A percentile compares a stretch with the other conserved stretches of the same genome.
Evolutionary conservation across 1,140 invertebrate species (phyloP).

Genomic region (Medauroidea extradentata): DNA sequence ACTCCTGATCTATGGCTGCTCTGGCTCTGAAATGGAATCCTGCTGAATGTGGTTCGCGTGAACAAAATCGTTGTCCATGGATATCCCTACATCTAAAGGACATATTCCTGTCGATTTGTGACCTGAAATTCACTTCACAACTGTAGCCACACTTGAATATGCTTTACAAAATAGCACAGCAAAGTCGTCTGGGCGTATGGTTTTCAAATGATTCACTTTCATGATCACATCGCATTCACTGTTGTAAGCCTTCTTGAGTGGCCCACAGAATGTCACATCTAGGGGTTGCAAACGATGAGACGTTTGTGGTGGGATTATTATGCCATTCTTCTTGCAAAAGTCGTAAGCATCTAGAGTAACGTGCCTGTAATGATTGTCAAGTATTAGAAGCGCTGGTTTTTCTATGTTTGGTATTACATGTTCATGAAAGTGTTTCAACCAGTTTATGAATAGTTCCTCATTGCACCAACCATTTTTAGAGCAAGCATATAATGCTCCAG

Average conservation of each 20-base stretch:
- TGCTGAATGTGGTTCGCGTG: too few species aligned
- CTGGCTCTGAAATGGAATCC: too few species aligned
- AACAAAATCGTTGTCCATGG: too few species aligned
- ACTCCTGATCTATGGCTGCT: too few species aligned
- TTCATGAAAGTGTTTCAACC: constrained; percentile 25
- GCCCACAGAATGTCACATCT: constrained; percentile 6
- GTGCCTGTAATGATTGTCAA: constrained; percentile 34
- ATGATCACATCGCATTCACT: constrained; percentile 25
- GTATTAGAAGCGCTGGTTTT: constrained; percentile 26
- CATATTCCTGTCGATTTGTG: too few species aligned
- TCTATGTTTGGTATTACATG: constrained; percentile 24
- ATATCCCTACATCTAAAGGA: too few species aligned
- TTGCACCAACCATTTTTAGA: constrained; percentile 17
- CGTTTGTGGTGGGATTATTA: constrained; percentile 36
- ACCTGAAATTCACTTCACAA: not conserved
- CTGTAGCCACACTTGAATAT: constrained; percentile 10
- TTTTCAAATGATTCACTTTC: constrained; percentile 27
- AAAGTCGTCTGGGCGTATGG: constrained; percentile 36
- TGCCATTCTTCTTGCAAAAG: constrained; percentile 28
- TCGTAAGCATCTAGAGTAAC: constrained; percentile 26
- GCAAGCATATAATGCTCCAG: constrained; percentile 16
- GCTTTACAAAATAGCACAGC: constrained; percentile 29
- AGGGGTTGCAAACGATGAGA: constrained; percentile 23
- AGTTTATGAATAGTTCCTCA: not conserved
- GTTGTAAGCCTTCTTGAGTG: constrained; percentile 19